Evolutionary conservation across 2,888 invertebrate genomes (phyloP), one percentile per base, ranked within the genome.

Genomic region (Crepidodera aurea): DNA sequence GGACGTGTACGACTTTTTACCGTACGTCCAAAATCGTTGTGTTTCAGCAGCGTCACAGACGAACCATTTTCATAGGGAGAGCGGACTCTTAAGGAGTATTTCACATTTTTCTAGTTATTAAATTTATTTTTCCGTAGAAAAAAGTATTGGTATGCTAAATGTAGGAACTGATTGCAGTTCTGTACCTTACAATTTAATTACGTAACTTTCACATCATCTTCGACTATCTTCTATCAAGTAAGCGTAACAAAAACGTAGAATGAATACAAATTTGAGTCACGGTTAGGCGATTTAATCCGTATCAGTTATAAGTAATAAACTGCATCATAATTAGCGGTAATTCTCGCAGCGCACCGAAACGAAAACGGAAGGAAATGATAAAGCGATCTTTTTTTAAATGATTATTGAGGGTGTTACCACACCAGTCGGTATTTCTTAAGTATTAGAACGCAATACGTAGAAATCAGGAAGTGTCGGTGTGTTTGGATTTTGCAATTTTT

Each of bases 391-490:
- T 56, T 48, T 51, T 50, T 15, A 25, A 39, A 50, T 50, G 39
- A 61, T 63, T 29, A 56, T 48, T 58, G 59, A 44, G 58, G 63
- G 58, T 55, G 66, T 65, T 55, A 57, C 65, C 62, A 56, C 62
- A 62, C 42, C 55, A 29, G 13, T 51, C 53, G 46, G 37, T 39
- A 42, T 55, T 61, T 61, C 60, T 48, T 51, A 34, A 44, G 15
- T 12, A 27, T 18, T 44, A 15, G 16, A 60, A n/a, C 29, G 25
- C 15, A 40, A 27, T 51, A 62, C 53, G 37, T 56, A 42, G 56
- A 62, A 61, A 58, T 62, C 63, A 15, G 62, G 60, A 66, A 61
- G 32, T 58, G 57, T 37, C 54, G 32, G 25, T 10, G 32, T 25
- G 27, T 32, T n/a, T n/a, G n/a, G n/a, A n/a, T n/a, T n/a, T n/a